Evolutionary conservation across 92 coral and sea anemone species (phyloP).

Genomic region (Porites evermanni): DNA sequence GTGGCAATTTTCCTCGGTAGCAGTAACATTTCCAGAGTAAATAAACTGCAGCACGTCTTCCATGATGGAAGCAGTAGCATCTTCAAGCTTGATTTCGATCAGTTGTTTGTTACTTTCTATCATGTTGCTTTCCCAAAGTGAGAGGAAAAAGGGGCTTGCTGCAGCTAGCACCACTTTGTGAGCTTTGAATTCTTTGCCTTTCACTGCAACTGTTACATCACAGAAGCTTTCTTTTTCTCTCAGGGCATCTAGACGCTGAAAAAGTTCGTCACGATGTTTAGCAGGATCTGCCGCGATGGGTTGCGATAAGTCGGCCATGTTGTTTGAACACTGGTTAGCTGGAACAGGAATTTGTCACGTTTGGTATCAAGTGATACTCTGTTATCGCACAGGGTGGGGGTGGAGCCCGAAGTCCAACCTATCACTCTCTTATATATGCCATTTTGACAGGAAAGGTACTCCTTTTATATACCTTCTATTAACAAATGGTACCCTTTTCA

Average conservation of each 20-base stretch:
- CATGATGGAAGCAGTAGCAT: slow-evolving; percentile 58
- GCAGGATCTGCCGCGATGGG: slow-evolving; percentile 13
- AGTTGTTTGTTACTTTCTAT: slow-evolving; percentile 58
- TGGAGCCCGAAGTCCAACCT: no score
- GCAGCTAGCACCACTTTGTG: slow-evolving; percentile 70
- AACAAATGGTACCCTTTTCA: no score
- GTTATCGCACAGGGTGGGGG: no score
- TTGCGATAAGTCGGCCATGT: no score
- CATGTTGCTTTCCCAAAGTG: slow-evolving; percentile 75
- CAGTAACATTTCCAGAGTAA: slow-evolving; percentile 74
- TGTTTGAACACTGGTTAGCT: no score
- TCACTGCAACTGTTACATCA: slow-evolving; percentile 22
- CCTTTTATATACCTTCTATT: no score
- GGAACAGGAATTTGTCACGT: no score
- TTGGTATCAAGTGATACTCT: no score
- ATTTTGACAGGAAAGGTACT: no score
- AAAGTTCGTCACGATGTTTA: slow-evolving; percentile 8
- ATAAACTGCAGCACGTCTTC: slow-evolving; percentile 58
- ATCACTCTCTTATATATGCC: no score
- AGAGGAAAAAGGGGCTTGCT: slow-evolving; percentile 66
- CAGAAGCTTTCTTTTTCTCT: slow-evolving; percentile 11
- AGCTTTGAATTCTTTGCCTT: slow-evolving; percentile 35
- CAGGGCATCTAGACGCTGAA: slow-evolving; percentile 12
- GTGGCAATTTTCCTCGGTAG: slow-evolving; percentile 64
- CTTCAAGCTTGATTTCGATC: slow-evolving; percentile 53